Conservation (phyloP, 1,140 invertebrate genomes). For the Steinernema khuongi region DNA sequence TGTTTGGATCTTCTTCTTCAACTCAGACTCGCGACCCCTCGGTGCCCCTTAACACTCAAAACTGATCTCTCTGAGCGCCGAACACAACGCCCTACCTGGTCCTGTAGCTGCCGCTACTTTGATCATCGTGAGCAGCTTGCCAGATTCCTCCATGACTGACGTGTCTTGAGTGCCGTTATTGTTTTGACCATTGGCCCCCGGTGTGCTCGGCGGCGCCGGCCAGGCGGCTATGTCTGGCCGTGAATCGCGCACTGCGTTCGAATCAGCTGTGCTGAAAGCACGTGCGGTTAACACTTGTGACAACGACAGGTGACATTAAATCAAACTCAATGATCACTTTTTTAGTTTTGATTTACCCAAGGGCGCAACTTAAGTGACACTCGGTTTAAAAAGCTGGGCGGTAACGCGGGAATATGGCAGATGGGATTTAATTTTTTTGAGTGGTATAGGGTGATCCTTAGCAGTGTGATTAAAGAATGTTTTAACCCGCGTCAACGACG, state of each 20-base stretch:
- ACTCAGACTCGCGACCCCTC: slow-evolving; percentile 48
- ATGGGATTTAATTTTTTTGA: too few species aligned
- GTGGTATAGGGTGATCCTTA: too few species aligned
- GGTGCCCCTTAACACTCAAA: background rate
- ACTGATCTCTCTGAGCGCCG: background rate
- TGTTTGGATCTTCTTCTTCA: slow-evolving; percentile 53
- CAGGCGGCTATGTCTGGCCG: slow-evolving; percentile 51
- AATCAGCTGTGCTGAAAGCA: background rate
- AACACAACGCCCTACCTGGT: slow-evolving; percentile 20
- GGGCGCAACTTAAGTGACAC: too few species aligned
- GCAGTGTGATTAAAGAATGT: too few species aligned
- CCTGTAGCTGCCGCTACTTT: slow-evolving; percentile 26
- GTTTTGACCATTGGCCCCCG: background rate
- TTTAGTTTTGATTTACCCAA: too few species aligned
- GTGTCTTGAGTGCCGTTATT: background rate
- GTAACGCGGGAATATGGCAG: too few species aligned
- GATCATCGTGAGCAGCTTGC: slow-evolving; percentile 32
- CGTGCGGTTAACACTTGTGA: too few species aligned
- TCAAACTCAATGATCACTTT: too few species aligned
- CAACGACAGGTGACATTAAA: too few species aligned
- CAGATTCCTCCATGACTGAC: slow-evolving; percentile 29
- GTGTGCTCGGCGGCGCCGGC: slow-evolving; percentile 45
- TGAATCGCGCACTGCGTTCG: slow-evolving; percentile 32
- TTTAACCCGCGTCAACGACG: too few species aligned
- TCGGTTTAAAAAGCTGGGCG: too few species aligned